Percentiles rank a stretch among this genome's conserved stretches.
Conservation (phyloP, 2,797 vertebrate species). For the Anabas testudineus region DNA sequence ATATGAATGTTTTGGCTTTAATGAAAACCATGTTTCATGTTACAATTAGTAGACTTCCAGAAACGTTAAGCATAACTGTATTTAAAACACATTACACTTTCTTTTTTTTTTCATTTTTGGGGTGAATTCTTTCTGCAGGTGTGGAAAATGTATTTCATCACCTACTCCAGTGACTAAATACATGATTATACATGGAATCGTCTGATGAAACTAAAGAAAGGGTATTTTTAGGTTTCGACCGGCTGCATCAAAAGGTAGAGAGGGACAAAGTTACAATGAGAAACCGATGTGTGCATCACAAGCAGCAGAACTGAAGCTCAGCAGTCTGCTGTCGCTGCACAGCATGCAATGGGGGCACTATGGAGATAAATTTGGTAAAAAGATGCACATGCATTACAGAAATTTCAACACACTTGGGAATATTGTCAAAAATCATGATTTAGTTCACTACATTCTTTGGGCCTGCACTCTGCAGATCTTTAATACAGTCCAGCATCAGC, state of each 20-base stretch:
- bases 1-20: too few species aligned
- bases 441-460: background rate
- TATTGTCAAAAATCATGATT: slow-evolving; percentile 4
- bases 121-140: slow-evolving; percentile 4
- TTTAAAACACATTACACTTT: background rate
- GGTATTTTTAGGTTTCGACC: slow-evolving; percentile 50
- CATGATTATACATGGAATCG: background rate
- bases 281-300: slow-evolving; percentile 4
- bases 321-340: slow-evolving; percentile 11
- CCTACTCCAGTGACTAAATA: slow-evolving; percentile 9
- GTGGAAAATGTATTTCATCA: slow-evolving; percentile 25
- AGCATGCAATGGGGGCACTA: slow-evolving; percentile 15
- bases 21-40: background rate
- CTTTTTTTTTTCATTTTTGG: background rate
- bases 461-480: background rate
- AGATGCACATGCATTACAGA: slow-evolving; percentile 8
- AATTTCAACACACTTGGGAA: background rate
- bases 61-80: slow-evolving; percentile 3
- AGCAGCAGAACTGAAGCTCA: slow-evolving; percentile 13
- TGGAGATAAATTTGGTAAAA: slow-evolving; percentile 15
- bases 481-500: too few species aligned
- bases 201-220: slow-evolving; percentile 27
- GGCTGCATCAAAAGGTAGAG: slow-evolving; percentile 26
- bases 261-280: slow-evolving; percentile 11
- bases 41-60: background rate